Percentiles rank a stretch among this genome's conserved stretches.
phyloP scores from a whole-genome alignment of 2,888 invertebrate species.

The Nymphalis polychloros region DNA sequence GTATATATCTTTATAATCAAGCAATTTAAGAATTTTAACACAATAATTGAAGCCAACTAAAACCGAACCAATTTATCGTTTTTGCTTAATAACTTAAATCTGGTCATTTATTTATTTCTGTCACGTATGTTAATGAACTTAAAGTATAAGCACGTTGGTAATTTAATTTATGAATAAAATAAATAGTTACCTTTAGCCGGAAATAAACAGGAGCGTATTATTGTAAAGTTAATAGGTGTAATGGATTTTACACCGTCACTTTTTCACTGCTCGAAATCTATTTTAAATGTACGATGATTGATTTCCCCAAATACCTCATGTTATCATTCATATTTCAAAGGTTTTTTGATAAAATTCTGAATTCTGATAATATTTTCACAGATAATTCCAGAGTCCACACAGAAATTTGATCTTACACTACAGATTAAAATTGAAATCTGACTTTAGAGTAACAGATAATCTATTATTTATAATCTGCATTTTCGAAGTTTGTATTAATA shows the following conservation, averaged over 20 bases:
- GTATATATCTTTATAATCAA: slow-evolving; percentile 42
- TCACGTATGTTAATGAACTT: neutral
- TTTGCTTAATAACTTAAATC: slow-evolving; percentile 17
- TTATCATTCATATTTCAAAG: slow-evolving; percentile 71
- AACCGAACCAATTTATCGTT: slow-evolving; percentile 13
- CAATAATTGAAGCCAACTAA: slow-evolving; percentile 23
- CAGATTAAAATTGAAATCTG: slow-evolving; percentile 7
- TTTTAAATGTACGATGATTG: slow-evolving; percentile 47
- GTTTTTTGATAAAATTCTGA: slow-evolving; percentile 67
- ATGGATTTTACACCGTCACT: slow-evolving; percentile 42
- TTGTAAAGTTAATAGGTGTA: slow-evolving; percentile 41
- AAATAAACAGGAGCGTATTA: slow-evolving; percentile 45
- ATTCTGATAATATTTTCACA: slow-evolving; percentile 57
- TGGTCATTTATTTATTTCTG: neutral
- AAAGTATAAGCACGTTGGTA: neutral
- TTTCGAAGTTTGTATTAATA: neutral
- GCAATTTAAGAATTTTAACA: slow-evolving; percentile 18
- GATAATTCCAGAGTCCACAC: slow-evolving; percentile 54
- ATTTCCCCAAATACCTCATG: slow-evolving; percentile 55
- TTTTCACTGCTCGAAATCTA: slow-evolving; percentile 46
- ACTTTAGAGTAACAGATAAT: neutral
- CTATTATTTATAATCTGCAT: neutral
- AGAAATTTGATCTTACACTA: slow-evolving; percentile 35
- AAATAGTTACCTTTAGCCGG: slow-evolving; percentile 50
- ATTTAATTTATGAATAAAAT: neutral